Base-by-base conservation (phyloP, 1,140 invertebrate genomes). In the Riptortus pedestris region DNA sequence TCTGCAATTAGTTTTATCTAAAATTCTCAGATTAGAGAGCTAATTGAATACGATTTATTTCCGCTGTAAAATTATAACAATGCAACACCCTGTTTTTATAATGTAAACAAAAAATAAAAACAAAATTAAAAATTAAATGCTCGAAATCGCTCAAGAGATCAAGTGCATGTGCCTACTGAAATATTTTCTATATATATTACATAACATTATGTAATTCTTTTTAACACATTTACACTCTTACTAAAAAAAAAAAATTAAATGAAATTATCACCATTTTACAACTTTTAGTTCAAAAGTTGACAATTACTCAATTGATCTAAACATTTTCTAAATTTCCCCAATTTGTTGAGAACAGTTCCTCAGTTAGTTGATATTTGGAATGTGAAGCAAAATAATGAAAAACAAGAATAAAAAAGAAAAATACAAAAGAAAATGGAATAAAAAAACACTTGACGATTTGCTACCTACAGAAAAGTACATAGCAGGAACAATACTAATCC, bases 121-220 rank as follows among this genome's bases (percentile, higher is more conserved):
- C n/a, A n/a, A n/a, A n/a, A n/a, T n/a, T n/a, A n/a, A n/a, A n/a
- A n/a, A n/a, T n/a, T 47, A 47, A 47, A 47, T 47, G 45, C 45
- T 47, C n/a, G 22, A 47, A 47, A 47, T 47, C 45, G 45, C 45
- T 47, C 22, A 20, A 47, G 45, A 47, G 45, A 47, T 47, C 45
- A 22, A 20, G 45, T 47, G 45, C 45, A n/a, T n/a, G n/a, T n/a
- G n/a, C n/a, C n/a, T n/a, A n/a, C n/a, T n/a, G n/a, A n/a, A n/a
- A n/a, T n/a, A n/a, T n/a, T n/a, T n/a, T n/a, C n/a, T n/a, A n/a
- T n/a, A n/a, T n/a, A n/a, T n/a, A n/a, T n/a, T n/a, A n/a, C n/a
- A n/a, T n/a, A n/a, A n/a, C n/a, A n/a, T n/a, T n/a, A n/a, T n/a
- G n/a, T n/a, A n/a, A n/a, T n/a, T n/a, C n/a, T n/a, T n/a, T n/a